Percentiles rank a stretch among this genome's conserved stretches.
phyloP scores from a whole-genome alignment of 2,888 invertebrate genomes.

The Axea sp. region DNA sequence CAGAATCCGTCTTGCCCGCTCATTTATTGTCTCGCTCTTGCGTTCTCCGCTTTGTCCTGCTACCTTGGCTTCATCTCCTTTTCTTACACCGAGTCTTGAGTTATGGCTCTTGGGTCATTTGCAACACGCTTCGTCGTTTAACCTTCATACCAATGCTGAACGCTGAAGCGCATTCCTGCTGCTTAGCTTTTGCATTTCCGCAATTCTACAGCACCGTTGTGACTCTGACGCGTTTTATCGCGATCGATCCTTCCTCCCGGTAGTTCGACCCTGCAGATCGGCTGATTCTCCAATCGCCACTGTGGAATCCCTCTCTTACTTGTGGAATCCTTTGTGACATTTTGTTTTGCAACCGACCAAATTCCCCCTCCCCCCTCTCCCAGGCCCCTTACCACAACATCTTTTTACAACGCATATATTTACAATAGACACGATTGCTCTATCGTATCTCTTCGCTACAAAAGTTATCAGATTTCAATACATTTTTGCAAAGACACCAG shows the following conservation, averaged over 20 bases:
- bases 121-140: conserved; percentile 78
- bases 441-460: conserved; percentile 17
- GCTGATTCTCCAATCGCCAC: conserved; percentile 55
- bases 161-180: conserved; percentile 70
- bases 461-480: conserved; percentile 38
- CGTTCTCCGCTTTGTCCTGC: conserved; percentile 47
- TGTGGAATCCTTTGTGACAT: conserved; percentile 45
- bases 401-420: conserved; percentile 22
- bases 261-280: conserved; percentile 56
- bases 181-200: conserved; percentile 70
- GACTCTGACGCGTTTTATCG: conserved; percentile 66
- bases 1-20: conserved; percentile 15
- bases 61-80: conserved; percentile 56
- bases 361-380: conserved; percentile 1
- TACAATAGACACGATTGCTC: conserved; percentile 29
- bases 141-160: conserved; percentile 73
- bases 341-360: conserved; percentile 42
- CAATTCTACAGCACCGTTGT: conserved; percentile 62
- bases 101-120: conserved; percentile 76
- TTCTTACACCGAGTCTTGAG: conserved; percentile 70
- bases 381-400: conserved; percentile 1
- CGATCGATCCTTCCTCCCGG: conserved; percentile 64
- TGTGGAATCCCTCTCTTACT: conserved; percentile 39
- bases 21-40: conserved; percentile 61
- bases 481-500: conserved; percentile 14